These are phyloP conservation scores for Myotis planiceps DNA, from an alignment of 2,797 vertebrate genomes.

Conservation along the genomic window DNA sequence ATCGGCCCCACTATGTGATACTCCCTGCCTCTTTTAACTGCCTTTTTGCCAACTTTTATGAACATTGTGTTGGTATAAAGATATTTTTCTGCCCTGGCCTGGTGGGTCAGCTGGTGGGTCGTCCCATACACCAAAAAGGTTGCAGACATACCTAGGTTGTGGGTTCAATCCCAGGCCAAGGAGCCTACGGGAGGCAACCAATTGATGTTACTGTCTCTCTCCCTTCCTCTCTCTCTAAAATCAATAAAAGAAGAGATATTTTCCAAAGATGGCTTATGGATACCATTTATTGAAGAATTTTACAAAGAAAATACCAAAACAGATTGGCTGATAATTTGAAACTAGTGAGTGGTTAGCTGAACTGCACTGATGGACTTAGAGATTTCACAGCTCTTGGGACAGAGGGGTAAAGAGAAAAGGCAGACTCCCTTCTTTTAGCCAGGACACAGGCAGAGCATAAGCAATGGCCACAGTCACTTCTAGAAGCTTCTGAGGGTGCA, in stretches of 20 bases:
- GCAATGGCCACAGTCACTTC: background rate
- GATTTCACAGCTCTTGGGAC: background rate
- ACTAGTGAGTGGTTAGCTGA: background rate
- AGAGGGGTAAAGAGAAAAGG: background rate
- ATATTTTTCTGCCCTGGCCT: too few relatives aligned
- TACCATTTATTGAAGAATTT: background rate
- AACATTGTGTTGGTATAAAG: background rate
- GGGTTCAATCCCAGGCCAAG: too few relatives aligned
- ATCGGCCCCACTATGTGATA: background rate
- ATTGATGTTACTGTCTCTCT: too few relatives aligned
- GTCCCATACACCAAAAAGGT: too few relatives aligned
- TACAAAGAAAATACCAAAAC: constrained; percentile 3
- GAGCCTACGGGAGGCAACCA: too few relatives aligned
- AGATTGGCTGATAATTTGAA: background rate
- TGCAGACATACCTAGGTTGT: too few relatives aligned
- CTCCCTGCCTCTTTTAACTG: background rate
- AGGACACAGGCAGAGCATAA: background rate
- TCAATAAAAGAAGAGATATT: background rate
- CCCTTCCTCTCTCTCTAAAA: too few relatives aligned
- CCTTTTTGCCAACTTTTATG: background rate
- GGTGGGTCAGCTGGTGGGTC: too few relatives aligned
- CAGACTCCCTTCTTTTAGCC: background rate
- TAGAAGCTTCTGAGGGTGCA: background rate
- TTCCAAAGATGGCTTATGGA: background rate
- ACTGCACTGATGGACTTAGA: background rate